These are phyloP conservation scores for Pegea sp. DNA, from an alignment of 23 tunicate genomes.

Conservation along the genomic window DNA sequence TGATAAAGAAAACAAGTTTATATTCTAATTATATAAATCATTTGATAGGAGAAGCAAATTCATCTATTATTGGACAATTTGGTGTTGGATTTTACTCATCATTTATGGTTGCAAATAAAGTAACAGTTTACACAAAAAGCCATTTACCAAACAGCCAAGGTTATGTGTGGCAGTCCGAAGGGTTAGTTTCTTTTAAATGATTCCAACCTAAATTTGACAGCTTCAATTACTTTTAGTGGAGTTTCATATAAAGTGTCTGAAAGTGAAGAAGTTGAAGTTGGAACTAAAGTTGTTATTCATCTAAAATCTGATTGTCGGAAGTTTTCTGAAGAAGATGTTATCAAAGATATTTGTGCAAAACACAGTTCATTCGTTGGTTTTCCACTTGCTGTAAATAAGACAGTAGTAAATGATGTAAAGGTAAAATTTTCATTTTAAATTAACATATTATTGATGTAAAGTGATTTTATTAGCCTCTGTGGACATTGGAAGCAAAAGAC, in stretches of 20 bases:
- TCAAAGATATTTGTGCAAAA: conserved; percentile 54
- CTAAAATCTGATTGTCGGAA: conserved; percentile 79
- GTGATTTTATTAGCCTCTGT: conserved; percentile 45
- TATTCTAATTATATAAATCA: neutral
- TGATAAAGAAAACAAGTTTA: too few relatives aligned
- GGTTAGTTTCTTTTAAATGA: conserved; percentile 13
- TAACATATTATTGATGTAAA: too few relatives aligned
- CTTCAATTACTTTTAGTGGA: conserved; percentile 17
- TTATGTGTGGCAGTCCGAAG: conserved; percentile 66
- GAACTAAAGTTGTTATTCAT: conserved; percentile 60
- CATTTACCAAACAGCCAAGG: conserved; percentile 58
- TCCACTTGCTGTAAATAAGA: conserved; percentile 53
- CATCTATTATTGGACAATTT: conserved; percentile 94
- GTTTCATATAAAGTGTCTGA: conserved; percentile 49
- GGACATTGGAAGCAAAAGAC: conserved; percentile 78
- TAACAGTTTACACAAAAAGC: conserved; percentile 59
- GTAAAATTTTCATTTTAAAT: conserved; percentile 4
- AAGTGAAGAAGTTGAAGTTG: conserved; percentile 40
- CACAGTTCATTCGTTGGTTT: conserved; percentile 77
- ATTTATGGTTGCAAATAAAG: conserved; percentile 88
- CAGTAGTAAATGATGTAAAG: conserved; percentile 38
- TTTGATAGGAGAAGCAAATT: conserved; percentile 24
- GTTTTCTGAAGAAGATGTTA: conserved; percentile 55
- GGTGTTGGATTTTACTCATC: conserved; percentile 94
- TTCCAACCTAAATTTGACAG: neutral